Evolutionary conservation across 2,888 invertebrate genomes (phyloP).

Genomic region (Tetramorium bicarinatum): DNA sequence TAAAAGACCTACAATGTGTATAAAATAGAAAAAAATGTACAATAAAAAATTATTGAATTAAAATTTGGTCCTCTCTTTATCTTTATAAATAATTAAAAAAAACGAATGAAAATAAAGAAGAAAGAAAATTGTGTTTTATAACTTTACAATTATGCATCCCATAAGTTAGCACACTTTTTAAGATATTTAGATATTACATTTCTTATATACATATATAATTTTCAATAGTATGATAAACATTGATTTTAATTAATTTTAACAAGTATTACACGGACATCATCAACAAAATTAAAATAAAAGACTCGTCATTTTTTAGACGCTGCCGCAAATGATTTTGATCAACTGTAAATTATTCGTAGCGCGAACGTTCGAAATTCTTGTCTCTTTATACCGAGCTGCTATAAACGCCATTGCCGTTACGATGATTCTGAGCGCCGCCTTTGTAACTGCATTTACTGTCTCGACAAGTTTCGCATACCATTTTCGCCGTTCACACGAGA

Average conservation of each 20-base stretch:
- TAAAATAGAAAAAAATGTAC: background rate
- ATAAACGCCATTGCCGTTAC: slow-evolving; percentile 60
- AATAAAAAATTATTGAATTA: background rate
- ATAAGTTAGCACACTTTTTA: background rate
- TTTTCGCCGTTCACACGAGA: slow-evolving; percentile 64
- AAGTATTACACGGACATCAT: background rate
- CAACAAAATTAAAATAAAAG: background rate
- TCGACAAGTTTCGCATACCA: slow-evolving; percentile 68
- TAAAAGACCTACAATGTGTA: background rate
- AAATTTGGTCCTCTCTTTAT: background rate
- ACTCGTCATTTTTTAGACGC: background rate
- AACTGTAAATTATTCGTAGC: slow-evolving; percentile 6
- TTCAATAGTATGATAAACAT: background rate
- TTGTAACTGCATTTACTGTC: slow-evolving; percentile 71
- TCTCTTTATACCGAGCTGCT: slow-evolving; percentile 49
- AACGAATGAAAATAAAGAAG: background rate
- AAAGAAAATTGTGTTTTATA: background rate
- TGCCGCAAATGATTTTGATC: slow-evolving; percentile 6
- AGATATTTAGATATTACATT: background rate
- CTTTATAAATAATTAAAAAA: background rate
- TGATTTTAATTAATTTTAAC: background rate
- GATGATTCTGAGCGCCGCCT: slow-evolving; percentile 67
- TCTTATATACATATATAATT: background rate
- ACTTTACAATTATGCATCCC: background rate
- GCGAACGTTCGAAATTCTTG: slow-evolving; percentile 5